These are phyloP conservation scores for Schizopygopsis pylzovi DNA, from an alignment of 2,797 vertebrate genomes.

Conservation along the genomic window DNA sequence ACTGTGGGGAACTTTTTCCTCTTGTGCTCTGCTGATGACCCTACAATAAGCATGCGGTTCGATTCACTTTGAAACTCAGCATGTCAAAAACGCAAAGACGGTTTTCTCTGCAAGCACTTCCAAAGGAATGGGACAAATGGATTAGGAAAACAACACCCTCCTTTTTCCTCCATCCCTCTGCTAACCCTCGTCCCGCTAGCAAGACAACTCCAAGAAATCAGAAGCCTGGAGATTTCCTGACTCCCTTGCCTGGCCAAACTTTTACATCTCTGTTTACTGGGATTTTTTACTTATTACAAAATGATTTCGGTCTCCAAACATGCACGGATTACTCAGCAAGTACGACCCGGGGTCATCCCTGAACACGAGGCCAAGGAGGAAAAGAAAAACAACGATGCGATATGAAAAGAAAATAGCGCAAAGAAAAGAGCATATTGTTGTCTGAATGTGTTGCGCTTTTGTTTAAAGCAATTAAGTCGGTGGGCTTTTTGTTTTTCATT, in stretches of 20 bases:
- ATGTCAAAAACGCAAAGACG: conserved; percentile 44
- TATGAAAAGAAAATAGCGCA: conserved; percentile 63
- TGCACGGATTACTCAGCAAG: conserved; percentile 47
- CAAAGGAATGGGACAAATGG: conserved; percentile 42
- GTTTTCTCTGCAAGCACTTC: conserved; percentile 56
- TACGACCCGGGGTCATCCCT: conserved; percentile 37
- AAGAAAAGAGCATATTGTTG: neutral
- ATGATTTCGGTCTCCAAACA: conserved; percentile 60
- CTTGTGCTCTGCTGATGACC: conserved; percentile 45
- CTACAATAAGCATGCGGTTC: conserved; percentile 28
- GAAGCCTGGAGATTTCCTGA: conserved; percentile 51
- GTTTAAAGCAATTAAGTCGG: conserved; percentile 62
- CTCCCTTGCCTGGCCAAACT: conserved; percentile 38
- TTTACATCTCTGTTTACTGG: conserved; percentile 55
- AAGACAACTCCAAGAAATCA: conserved; percentile 21
- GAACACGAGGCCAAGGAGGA: conserved; percentile 12
- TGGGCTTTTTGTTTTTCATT: conserved; percentile 41
- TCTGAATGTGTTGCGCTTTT: conserved; percentile 45
- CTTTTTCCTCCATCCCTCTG: neutral
- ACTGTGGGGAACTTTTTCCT: conserved; percentile 3
- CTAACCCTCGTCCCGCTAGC: neutral
- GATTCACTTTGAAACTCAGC: conserved; percentile 50
- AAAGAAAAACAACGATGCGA: conserved; percentile 55
- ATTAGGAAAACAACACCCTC: conserved; percentile 52
- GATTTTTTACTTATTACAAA: conserved; percentile 58